Evolutionary conservation across 2,888 invertebrate species (phyloP).

Genomic region (Volucella zonaria): DNA sequence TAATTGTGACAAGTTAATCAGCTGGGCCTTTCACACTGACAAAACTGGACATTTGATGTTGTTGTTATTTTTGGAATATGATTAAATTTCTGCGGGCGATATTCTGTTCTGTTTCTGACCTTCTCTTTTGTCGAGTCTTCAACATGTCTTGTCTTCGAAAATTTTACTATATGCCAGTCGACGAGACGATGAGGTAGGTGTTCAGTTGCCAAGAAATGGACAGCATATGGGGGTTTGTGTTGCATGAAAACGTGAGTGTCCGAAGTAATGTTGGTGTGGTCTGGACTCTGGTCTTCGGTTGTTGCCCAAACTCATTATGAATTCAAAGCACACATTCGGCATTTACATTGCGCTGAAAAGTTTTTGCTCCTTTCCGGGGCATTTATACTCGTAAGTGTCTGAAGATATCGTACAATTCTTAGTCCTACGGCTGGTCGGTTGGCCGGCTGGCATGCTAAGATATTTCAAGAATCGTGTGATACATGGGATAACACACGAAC

Average conservation of each 20-base stretch:
- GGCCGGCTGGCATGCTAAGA: slow-evolving; percentile 16
- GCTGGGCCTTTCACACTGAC: slow-evolving; percentile 31
- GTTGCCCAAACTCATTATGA: slow-evolving; percentile 58
- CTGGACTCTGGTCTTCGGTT: slow-evolving; percentile 20
- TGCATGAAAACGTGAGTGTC: slow-evolving; percentile 55
- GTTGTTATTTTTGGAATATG: slow-evolving; percentile 11
- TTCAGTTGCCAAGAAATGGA: background rate
- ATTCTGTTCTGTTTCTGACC: slow-evolving; percentile 50
- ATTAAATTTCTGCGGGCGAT: slow-evolving; percentile 40
- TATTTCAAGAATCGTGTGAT: slow-evolving; percentile 50
- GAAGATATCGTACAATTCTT: slow-evolving; percentile 51
- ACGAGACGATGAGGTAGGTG: slow-evolving; percentile 7
- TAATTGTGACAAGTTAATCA: slow-evolving; percentile 69
- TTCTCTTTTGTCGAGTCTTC: slow-evolving; percentile 28
- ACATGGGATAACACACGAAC: slow-evolving; percentile 42
- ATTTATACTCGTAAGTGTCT: slow-evolving; percentile 28
- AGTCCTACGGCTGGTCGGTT: slow-evolving; percentile 6
- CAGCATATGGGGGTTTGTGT: slow-evolving; percentile 1
- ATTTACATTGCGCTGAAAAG: slow-evolving; percentile 65
- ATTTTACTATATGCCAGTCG: background rate
- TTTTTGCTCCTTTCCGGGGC: slow-evolving; percentile 44
- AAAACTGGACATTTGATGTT: slow-evolving; percentile 9
- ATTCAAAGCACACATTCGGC: slow-evolving; percentile 65
- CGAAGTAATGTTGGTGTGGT: slow-evolving; percentile 38
- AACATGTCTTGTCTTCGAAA: background rate